Evolutionary conservation across 2,797 vertebrate genomes (phyloP), one percentile per base, ranked within the genome.

Genomic region (Trematocara caparti): DNA sequence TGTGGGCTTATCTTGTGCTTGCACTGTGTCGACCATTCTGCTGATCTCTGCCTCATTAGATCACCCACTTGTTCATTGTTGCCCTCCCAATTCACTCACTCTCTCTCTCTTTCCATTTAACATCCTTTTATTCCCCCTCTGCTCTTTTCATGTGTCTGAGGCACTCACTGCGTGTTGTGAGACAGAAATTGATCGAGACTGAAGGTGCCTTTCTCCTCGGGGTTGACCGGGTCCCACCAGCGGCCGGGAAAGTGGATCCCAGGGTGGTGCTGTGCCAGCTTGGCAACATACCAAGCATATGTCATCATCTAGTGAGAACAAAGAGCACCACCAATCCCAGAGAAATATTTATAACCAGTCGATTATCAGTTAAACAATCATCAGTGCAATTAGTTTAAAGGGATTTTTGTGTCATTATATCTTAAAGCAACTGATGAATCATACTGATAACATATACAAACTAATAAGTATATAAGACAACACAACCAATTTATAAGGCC

Each of bases 201-300:
- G 96, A 99, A 99, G 76, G 96, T 95, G 83, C 96, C 90, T n/a
- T 97, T 96, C 90, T 83, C 80, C 83, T 91, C 84, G 0, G 83
- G 73, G 55, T 89, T 78, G 82, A 96, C 90, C 6, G 97, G 97
- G 92, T 97, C 97, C 99, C 98, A 99, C 36, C 91, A 94, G 85
- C 51, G 87, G 34, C 99, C 98, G 1, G 99, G 98, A 90, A 98
- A 99, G 88, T 82, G 85, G 75, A 99, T 95, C 0, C 96, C 96
- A 32, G 95, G 96, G 90, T 97, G 96, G 90, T 99, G 97, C 71
- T 94, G 96, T 3, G 96, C 96, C 88, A 98, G 94, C 92, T 97
- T 99, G 83, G 96, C 95, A 90, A 99, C 96, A 87, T 99, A 99
- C 99, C 99, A 99, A 9, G 92, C 77, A 1, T 99, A 99, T 53